Conservation (phyloP, 2,888 invertebrate genomes). For the Drosophila infuscata region DNA sequence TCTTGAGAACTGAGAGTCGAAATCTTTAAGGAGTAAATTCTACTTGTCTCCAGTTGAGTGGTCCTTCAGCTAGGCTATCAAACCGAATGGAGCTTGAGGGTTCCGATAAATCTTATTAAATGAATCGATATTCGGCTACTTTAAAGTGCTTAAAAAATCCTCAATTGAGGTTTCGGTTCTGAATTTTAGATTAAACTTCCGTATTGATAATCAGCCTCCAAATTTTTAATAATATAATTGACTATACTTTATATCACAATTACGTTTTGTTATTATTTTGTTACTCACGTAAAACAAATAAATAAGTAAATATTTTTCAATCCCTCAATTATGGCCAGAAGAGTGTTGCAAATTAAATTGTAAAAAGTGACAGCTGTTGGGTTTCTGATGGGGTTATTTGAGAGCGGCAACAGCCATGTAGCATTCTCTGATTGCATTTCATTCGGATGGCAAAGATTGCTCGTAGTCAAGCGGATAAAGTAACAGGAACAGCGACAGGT, state of each 20-base stretch:
- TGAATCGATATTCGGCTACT: background rate
- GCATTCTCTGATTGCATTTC: constrained; percentile 64
- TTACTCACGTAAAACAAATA: background rate
- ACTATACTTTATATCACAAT: background rate
- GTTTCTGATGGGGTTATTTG: constrained; percentile 35
- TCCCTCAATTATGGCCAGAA: too few species aligned
- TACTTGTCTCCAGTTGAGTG: background rate
- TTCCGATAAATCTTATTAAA: background rate
- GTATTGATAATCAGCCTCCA: background rate
- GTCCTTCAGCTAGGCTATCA: background rate
- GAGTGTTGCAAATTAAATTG: background rate
- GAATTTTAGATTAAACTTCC: background rate
- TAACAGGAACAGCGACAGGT: constrained; percentile 8
- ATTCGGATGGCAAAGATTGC: constrained; percentile 44
- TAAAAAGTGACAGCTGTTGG: background rate
- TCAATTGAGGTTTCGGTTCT: background rate
- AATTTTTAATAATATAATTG: background rate
- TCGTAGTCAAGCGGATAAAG: constrained; percentile 18
- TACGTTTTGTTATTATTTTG: background rate
- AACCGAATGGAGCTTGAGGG: background rate
- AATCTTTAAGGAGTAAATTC: background rate
- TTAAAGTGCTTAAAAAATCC: background rate
- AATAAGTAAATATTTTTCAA: background rate
- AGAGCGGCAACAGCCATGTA: constrained; percentile 29
- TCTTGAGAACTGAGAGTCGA: background rate